Evolutionary conservation across 2,113 vertebrate species (phyloP), one percentile per base, ranked within the genome.

Genomic region (Hydrolagus affinis): DNA sequence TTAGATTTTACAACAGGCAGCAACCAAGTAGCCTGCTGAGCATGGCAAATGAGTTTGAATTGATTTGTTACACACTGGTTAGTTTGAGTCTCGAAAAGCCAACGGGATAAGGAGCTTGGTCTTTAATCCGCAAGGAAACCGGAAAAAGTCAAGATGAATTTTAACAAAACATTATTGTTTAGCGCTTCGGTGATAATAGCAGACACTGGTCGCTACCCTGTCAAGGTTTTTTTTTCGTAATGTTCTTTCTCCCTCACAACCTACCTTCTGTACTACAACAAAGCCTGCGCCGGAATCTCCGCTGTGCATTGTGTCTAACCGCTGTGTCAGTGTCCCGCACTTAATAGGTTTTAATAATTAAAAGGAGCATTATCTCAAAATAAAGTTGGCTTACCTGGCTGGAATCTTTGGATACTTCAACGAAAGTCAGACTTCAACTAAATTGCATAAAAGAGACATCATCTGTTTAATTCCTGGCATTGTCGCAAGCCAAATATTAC

Each of bases 11-110:
- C 25, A 21, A 28, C 23, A 30, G 21, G 62, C 62, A 32, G 62
- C 78, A 83, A 66, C 78, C 30, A 66, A 64, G 19, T 32, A 83
- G 64, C 78, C 30, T 83, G 78, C 78, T 83, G 78, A 66, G 62
- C 30, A 66, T 66, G 57, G 28, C 60, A 80, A 80, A 80, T 80
- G 28, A 80, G 64, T 64, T 80, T 80, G 60, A 64, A 64, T 80
- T 80, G 59, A 64, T 64, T 80, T 80, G 62, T 44, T 23, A 66
- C 62, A 66, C 19, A 83, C 25, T 30, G 62, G 78, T 83, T 83
- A 83, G 21, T 83, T 83, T 68, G 25, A 28, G 62, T 68, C 30
- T 44, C 66, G 60, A 21, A 83, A 64, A 83, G 78, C 32, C 28
- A 19, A 32, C n/a, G 78, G 25, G 62, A 66, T 9, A 66, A 68